Evolutionary conservation across 92 coral and sea anemone species (phyloP).

Genomic region (Heliopora coerulea): DNA sequence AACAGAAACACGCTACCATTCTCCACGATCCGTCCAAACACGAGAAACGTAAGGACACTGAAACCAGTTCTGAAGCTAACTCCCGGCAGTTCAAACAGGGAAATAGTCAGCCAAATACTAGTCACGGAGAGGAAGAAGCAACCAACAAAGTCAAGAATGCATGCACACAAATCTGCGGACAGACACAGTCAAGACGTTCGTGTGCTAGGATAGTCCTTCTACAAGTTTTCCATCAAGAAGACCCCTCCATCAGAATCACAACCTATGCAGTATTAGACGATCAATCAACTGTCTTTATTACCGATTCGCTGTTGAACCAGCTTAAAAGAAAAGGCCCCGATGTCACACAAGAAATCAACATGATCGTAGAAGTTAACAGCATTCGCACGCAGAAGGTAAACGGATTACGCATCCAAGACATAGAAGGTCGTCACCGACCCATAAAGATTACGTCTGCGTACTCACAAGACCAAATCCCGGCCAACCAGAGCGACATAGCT

Average conservation of each 20-base stretch:
- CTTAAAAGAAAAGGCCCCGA: conserved; percentile 18
- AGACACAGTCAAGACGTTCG: conserved; percentile 41
- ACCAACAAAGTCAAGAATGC: neutral
- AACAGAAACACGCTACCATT: conserved; percentile 57
- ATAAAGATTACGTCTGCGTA: conserved; percentile 30
- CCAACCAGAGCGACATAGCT: conserved; percentile 47
- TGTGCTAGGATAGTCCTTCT: conserved; percentile 63
- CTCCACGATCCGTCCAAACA: conserved; percentile 56
- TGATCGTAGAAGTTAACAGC: neutral
- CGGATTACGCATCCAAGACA: neutral
- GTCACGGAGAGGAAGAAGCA: no score
- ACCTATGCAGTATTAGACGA: conserved; percentile 66
- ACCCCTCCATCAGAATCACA: conserved; percentile 30
- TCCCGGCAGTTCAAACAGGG: no score
- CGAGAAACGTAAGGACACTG: no score
- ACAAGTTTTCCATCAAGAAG: conserved; percentile 52
- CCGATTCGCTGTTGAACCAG: conserved; percentile 48
- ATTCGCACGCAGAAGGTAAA: neutral
- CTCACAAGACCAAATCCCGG: conserved; percentile 42
- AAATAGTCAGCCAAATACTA: no score
- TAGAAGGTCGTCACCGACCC: neutral
- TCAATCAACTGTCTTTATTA: conserved; percentile 57
- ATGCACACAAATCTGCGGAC: neutral
- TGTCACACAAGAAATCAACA: no score
- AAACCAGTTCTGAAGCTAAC: no score